Evolutionary conservation across 30 jellyfish, hydroid and myxozoan genomes (phyloP).

Genomic region (Cassiopea andromeda): DNA sequence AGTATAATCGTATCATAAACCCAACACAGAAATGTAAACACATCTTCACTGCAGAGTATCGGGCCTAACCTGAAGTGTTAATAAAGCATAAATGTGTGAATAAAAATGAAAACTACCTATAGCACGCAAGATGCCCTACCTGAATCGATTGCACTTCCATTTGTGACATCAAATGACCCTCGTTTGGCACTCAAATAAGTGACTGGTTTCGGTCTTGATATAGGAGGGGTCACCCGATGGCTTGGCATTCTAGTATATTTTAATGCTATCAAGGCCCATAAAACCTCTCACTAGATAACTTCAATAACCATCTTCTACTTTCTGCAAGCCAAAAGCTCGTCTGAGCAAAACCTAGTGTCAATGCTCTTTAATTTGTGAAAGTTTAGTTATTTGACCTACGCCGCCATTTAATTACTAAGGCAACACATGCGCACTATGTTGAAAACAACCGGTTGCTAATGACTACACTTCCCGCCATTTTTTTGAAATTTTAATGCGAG

Average conservation of each 20-base stretch:
- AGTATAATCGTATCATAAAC: no score
- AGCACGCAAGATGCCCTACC: not conserved
- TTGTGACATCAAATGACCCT: not conserved
- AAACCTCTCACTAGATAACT: no score
- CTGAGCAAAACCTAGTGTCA: no score
- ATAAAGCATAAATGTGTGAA: no score
- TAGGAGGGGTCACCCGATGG: slow-evolving; percentile 9
- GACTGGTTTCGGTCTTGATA: slow-evolving; percentile 10
- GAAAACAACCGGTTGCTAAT: slow-evolving; percentile 53
- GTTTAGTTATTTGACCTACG: not conserved
- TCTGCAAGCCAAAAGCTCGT: no score
- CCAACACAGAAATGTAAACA: no score
- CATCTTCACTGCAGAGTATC: no score
- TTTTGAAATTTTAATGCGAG: not conserved
- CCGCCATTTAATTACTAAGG: slow-evolving; percentile 31
- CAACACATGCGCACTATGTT: slow-evolving; percentile 27
- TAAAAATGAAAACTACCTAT: no score
- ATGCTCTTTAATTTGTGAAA: not conserved
- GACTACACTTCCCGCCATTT: slow-evolving; percentile 47
- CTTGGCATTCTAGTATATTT: not conserved
- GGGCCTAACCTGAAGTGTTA: no score
- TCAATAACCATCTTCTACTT: no score
- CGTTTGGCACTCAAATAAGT: not conserved
- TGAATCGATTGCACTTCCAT: not conserved
- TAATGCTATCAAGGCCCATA: not conserved